phyloP scores from a whole-genome alignment of 2,113 vertebrate genomes.

The Saimiri boliviensis region DNA sequence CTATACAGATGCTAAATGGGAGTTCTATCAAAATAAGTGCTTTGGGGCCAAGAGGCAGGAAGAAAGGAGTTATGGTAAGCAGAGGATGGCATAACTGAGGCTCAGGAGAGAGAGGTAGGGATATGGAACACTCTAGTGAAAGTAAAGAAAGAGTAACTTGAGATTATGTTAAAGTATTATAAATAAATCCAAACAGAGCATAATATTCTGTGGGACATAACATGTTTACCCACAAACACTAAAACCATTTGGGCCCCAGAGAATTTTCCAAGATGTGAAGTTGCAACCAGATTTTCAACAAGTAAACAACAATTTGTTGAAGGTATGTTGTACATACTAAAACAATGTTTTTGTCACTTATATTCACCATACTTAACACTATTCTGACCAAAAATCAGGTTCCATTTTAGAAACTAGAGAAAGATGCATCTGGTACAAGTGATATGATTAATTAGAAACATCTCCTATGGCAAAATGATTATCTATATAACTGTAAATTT shows the following conservation, averaged over 20 bases:
- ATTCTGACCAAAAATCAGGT: neutral
- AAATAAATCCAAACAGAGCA: neutral
- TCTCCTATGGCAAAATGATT: constrained; percentile 10
- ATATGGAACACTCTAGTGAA: neutral
- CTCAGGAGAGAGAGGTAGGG: neutral
- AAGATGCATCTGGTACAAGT: neutral
- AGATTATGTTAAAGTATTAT: neutral
- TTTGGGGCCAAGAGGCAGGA: neutral
- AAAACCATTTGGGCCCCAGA: neutral
- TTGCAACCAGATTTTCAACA: neutral
- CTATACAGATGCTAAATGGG: neutral
- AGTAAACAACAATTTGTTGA: neutral
- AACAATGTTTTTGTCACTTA: neutral
- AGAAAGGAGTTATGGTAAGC: neutral
- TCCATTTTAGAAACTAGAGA: neutral
- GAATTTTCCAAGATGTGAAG: neutral
- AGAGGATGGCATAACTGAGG: neutral
- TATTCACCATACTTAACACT: neutral
- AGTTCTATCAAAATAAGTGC: neutral
- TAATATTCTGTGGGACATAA: neutral
- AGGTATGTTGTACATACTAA: neutral
- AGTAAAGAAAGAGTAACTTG: neutral
- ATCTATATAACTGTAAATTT: neutral
- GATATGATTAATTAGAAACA: neutral
- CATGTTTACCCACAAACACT: neutral